Base-by-base conservation (phyloP, 2,113 vertebrate genomes). In the Ornithorhynchus anatinus region DNA sequence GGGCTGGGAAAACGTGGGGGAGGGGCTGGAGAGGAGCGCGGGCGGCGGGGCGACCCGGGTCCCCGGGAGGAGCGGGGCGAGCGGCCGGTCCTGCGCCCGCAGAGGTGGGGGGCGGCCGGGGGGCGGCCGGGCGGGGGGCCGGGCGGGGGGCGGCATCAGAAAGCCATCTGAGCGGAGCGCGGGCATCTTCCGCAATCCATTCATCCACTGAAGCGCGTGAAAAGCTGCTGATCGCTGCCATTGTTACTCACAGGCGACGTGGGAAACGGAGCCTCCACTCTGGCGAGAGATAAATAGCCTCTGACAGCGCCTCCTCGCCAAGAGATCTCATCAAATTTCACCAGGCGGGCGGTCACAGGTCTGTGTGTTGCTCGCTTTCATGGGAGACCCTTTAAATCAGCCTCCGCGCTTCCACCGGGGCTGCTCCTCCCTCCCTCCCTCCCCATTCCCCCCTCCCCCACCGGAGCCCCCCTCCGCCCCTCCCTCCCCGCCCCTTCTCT, bases 211-310 rank as follows among this genome's bases (percentile, higher is more conserved):
- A 69, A 88, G 86, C 89, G 90, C 88, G 81, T 81, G 90, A 85
- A 88, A 86, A 91, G 87, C 92, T 85, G 89, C 90, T 84, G 92
- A 88, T 89, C 86, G 90, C 89, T 92, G 92, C 91, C 91, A 92
- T 94, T 93, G 93, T 94, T 93, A 90, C 89, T 84, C 85, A 75
- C 86, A 75, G 87, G 88, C 86, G 86, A 88, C 86, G 90, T 81
- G 88, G 87, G 88, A 84, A 87, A 84, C 69, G 80, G 74, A 92
- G 91, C 86, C 82, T 85, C 81, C 75, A 72, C 91, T 88, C 88
- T 81, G 85, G 86, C 86, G 88, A 84, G 83, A 92, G 90, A 92
- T 89, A 82, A 91, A 91, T 92, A 89, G 84, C 79, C 90, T 86
- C 86, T 91, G 92, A 93, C 90, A 87, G 89, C 88, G 83, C 79